Base-by-base conservation (phyloP, 2,113 vertebrate genomes). In the Lasiurus borealis region DNA sequence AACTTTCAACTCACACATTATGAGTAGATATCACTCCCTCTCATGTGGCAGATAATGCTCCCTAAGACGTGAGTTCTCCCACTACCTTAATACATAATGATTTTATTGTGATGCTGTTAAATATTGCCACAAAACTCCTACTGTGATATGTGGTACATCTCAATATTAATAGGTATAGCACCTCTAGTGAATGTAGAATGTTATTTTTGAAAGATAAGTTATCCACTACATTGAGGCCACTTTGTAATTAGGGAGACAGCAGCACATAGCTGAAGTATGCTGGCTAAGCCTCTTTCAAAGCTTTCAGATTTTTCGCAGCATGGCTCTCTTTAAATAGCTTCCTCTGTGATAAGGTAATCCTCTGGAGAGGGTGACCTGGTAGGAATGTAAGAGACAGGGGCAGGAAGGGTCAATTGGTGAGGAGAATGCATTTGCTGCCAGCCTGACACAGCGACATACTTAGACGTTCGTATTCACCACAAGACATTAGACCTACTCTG, bases 401-500 rank as follows among this genome's bases (percentile, higher is more conserved):
- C 59, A 88, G 90, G 75, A 90, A 83, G 50, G 62, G 90, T 95
- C 88, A 90, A 34, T 0, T 90, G 73, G 40, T 81, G 50, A 87
- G 25, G 46, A 91, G 82, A 90, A 92, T 11, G 5, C 31, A 75
- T 85, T 93, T 77, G 4, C 68, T 78, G 88, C 46, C 72, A 64
- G 66, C 31, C 57, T 95, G 92, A 95, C 88, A 88, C 0, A 25
- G 59, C 1, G 3, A 75, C 82, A 64, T 77, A 78, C 82, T 95
- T 90, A 80, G 90, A 90, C 46, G 83, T 92, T 86, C 48, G 52
- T 71, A 92, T 88, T 69, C 19, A 1, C 92, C 90, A 5, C 7
- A 52, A 90, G 85, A 94, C 44, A 92, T 90, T 82, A 95, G 73
- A 82, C 62, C 77, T 71, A 66, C 68, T 75, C 62, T 85, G 82